Evolutionary conservation across 2,888 invertebrate species (phyloP).

Genomic region (Epiblema foenella): DNA sequence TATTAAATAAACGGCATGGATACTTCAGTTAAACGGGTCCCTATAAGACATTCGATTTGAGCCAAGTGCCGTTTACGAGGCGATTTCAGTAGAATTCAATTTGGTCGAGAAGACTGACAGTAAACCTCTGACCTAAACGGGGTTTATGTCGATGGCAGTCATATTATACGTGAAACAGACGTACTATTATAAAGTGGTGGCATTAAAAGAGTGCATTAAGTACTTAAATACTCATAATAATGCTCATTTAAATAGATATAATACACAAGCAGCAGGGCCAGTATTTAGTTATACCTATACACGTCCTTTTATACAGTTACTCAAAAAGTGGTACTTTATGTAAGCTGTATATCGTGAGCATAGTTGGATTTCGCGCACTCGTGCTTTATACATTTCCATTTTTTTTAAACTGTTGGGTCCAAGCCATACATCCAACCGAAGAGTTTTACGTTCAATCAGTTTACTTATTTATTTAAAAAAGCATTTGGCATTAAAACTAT

Average conservation of each 20-base stretch:
- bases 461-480: too few species aligned
- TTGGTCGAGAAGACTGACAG: constrained; percentile 71
- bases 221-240: not conserved
- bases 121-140: constrained; percentile 78
- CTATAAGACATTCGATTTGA: constrained; percentile 57
- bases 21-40: constrained; percentile 26
- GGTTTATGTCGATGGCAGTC: constrained; percentile 57
- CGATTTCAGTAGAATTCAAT: constrained; percentile 78
- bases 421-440: too few species aligned
- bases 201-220: constrained; percentile 4
- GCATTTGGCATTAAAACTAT: too few species aligned
- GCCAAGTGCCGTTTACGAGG: constrained; percentile 73
- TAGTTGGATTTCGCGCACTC: too few species aligned
- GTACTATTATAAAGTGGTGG: constrained; percentile 13
- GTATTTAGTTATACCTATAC: too few species aligned
- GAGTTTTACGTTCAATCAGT: too few species aligned
- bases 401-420: too few species aligned
- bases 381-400: too few species aligned
- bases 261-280: not conserved
- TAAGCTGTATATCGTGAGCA: too few species aligned
- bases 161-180: constrained; percentile 52
- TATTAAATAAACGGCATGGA: constrained; percentile 25
- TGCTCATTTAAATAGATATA: not conserved
- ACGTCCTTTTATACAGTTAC: too few species aligned
- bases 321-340: too few species aligned